Percentiles rank a stretch among this genome's conserved stretches.
Conservation (phyloP, 2,797 vertebrate species). For the Spinus olivaceus region DNA sequence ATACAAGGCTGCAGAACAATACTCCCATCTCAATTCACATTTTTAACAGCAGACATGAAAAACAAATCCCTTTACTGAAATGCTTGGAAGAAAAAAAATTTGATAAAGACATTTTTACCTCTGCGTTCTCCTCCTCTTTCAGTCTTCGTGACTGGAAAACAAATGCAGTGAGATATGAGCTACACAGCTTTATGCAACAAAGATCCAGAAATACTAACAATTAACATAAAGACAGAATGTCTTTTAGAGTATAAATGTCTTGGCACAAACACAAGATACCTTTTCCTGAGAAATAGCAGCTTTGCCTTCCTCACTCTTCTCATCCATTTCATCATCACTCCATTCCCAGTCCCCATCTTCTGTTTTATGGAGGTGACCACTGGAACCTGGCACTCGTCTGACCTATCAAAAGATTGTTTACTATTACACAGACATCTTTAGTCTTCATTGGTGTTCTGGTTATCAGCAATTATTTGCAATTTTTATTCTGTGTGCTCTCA, state of each 20-base stretch:
- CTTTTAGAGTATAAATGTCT: neutral
- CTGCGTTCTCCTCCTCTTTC: slow-evolving; percentile 81
- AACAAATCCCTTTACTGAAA: neutral
- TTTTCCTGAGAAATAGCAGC: slow-evolving; percentile 91
- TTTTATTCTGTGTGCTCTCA: neutral
- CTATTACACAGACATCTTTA: neutral
- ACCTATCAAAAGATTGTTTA: slow-evolving; percentile 77
- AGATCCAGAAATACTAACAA: neutral
- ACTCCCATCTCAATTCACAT: neutral
- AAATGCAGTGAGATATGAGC: slow-evolving; percentile 44
- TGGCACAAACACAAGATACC: slow-evolving; percentile 71
- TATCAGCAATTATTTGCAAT: neutral
- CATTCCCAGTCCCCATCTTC: slow-evolving; percentile 99
- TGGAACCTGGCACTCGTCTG: slow-evolving; percentile 93
- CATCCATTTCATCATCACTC: slow-evolving; percentile 97
- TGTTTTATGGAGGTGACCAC: slow-evolving; percentile 96
- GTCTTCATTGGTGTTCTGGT: neutral
- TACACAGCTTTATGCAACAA: neutral
- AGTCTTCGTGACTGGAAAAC: slow-evolving; percentile 92
- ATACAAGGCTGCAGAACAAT: neutral
- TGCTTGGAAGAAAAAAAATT: neutral
- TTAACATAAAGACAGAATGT: neutral
- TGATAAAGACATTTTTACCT: slow-evolving; percentile 70
- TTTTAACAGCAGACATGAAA: neutral
- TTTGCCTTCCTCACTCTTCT: slow-evolving; percentile 91